Evolutionary conservation across 2,113 vertebrate genomes (phyloP), one percentile per base, ranked within the genome.

Genomic region (Corvus hawaiiensis): DNA sequence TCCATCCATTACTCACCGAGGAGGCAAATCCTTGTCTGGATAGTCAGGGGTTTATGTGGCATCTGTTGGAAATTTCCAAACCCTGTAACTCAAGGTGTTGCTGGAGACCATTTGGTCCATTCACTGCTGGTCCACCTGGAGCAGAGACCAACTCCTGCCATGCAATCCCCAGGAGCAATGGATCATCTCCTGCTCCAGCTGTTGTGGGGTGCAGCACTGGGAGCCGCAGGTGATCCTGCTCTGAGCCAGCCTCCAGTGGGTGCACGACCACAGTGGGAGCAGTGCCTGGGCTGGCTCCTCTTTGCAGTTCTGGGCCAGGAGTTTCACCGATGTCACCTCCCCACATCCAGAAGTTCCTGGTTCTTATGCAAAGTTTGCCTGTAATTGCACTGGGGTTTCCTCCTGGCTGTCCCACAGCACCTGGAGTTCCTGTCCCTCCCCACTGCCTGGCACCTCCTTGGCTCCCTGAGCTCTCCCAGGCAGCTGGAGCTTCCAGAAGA

Each of bases 81-180:
- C 43, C 19, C 23, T 27, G 1, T 51, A 4, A 44, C 14, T 55
- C 15, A 4, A 11, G 20, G 23, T 58, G 52, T 52, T 83, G 54
- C 35, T 75, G 51, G 49, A 32, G 58, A 8, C 16, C 10, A 0
- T n/a, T 46, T 20, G 32, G 13, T 52, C 37, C 1, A 0, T 26
- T 12, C 43, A 61, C 14, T 27, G 28, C 16, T 28, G 51, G 51
- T 71, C 39, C 39, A 20, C 20, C 24, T 43, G 48, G 61, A 46
- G 55, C 23, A 54, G 66, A 69, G 59, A 5, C 6, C 68, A 23
- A 14, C 32, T 69, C 32, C 28, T 62, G 41, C 56, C 16, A 3
- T 22, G 61, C 43, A n/a, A 3, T 73, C 59, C 16, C 32, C 32
- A 26, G 39, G 43, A 63, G 66, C 24, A 26, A 0, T 56, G 58